Evolutionary conservation across 1,140 invertebrate genomes (phyloP), one percentile per base, ranked within the genome.

Genomic region (Drosophila trapezifrons): DNA sequence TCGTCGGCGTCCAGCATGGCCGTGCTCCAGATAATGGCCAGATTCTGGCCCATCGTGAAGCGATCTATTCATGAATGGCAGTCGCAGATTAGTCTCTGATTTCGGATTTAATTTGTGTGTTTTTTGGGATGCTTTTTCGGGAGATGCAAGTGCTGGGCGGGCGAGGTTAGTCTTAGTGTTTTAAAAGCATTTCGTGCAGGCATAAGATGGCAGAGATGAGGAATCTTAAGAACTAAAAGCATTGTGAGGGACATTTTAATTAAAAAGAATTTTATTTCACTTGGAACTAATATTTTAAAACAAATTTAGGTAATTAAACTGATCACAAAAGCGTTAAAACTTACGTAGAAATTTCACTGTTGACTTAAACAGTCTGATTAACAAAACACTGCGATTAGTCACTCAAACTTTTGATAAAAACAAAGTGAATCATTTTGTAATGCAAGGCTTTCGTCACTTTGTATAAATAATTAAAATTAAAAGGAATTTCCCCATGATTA

Each of bases 41-140:
- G 94, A 91, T 97, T 97, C 91, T 97, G 96, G 5, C 96, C 96
- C 43, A 97, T 96, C 0, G 94, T 93, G 90, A 97, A 97, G 66
- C 96, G 93, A 58, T 93, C 95, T 94, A 78, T 20, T 81, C 0
- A n/a, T n/a, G 1, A 12, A 32, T 27, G 27, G 1, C n/a, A 8
- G 9, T 46, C 1, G 29, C 3, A 49, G 3, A 37, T 65, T 56
- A 45, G 35, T 18, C 4, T 5, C 5, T 5, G 2, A 15, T 12
- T 20, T 32, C 17, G 12, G 17, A 37, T 20, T 4, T n/a, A n/a
- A 18, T 8, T 40, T 47, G 1, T 29, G 4, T n/a, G 13, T 35
- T 20, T 43, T 47, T 9, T 9, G 2, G 6, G 9, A n/a, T 32
- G n/a, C 7, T 22, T 38, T 18, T 18, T 22, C n/a, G n/a, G 43